phyloP scores from a whole-genome alignment of 2,797 vertebrate genomes.

The Sebastes kiyomatsui region DNA sequence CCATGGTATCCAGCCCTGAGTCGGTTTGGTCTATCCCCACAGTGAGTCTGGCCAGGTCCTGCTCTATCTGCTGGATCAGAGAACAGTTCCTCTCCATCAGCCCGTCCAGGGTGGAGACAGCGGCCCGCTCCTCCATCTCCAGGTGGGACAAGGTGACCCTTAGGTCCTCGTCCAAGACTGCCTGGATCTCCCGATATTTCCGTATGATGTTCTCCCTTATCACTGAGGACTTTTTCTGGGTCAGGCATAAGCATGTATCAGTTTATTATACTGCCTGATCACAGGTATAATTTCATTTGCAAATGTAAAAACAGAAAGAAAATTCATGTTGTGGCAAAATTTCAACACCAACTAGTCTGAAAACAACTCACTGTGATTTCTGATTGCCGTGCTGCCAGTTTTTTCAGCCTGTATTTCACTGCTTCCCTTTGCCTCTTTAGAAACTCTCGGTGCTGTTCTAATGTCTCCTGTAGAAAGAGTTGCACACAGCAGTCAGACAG shows the following conservation, averaged over 20 bases:
- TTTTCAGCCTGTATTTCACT: slow-evolving; percentile 80
- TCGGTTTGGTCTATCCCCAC: slow-evolving; percentile 48
- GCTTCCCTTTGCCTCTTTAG: slow-evolving; percentile 79
- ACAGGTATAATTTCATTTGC: not conserved
- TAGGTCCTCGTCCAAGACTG: slow-evolving; percentile 80
- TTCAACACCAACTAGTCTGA: not conserved
- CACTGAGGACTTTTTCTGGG: slow-evolving; percentile 76
- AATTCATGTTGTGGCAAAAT: not conserved
- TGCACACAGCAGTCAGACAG: slow-evolving; percentile 20
- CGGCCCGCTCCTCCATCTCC: slow-evolving; percentile 82
- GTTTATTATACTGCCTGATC: not conserved
- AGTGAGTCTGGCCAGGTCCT: slow-evolving; percentile 73
- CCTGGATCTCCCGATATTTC: slow-evolving; percentile 82
- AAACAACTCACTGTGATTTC: slow-evolving; percentile 73
- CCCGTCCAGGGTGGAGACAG: slow-evolving; percentile 71
- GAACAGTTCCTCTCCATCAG: slow-evolving; percentile 79
- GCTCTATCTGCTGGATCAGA: slow-evolving; percentile 82
- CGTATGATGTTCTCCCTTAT: slow-evolving; percentile 74
- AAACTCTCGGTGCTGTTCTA: slow-evolving; percentile 70
- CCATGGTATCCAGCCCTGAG: slow-evolving; percentile 50
- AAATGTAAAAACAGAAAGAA: not conserved
- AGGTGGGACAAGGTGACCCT: slow-evolving; percentile 78
- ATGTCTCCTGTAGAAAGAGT: slow-evolving; percentile 65
- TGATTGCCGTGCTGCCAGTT: slow-evolving; percentile 79
- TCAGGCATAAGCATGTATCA: slow-evolving; percentile 33